Conservation (phyloP, 2,888 invertebrate genomes). For the Meta bourneti region DNA sequence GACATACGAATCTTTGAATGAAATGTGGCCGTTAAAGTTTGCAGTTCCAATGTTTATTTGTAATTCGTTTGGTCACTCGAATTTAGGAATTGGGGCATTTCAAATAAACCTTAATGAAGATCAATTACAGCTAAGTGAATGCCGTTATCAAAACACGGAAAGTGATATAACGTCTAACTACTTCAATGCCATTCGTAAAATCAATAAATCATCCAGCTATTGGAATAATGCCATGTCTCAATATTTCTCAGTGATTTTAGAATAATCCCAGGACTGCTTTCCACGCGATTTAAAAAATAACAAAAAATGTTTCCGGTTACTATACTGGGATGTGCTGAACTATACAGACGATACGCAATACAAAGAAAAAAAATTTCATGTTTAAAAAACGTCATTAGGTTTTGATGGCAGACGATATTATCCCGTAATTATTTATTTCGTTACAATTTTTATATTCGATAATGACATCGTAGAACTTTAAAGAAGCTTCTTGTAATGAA, state of each 20-base stretch:
- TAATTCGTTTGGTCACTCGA: background rate
- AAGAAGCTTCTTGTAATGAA: too few relatives aligned
- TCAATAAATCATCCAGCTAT: background rate
- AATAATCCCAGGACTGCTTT: background rate
- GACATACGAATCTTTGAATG: too few relatives aligned
- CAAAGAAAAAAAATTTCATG: too few relatives aligned
- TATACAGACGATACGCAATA: too few relatives aligned
- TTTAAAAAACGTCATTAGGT: too few relatives aligned
- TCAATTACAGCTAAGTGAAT: background rate
- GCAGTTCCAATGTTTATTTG: background rate
- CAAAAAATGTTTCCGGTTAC: too few relatives aligned
- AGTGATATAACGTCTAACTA: background rate
- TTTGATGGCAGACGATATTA: too few relatives aligned
- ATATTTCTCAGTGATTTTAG: background rate
- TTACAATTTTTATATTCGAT: too few relatives aligned
- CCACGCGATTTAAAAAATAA: too few relatives aligned
- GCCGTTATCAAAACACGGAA: background rate
- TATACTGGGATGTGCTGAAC: too few relatives aligned
- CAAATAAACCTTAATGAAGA: background rate
- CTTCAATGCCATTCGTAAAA: background rate
- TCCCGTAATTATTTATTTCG: too few relatives aligned
- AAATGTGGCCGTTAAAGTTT: background rate
- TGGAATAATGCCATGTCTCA: background rate
- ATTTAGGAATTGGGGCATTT: background rate
- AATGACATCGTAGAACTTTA: too few relatives aligned